Conservation (phyloP, 2,797 vertebrate species). For the Acomys russatus region DNA sequence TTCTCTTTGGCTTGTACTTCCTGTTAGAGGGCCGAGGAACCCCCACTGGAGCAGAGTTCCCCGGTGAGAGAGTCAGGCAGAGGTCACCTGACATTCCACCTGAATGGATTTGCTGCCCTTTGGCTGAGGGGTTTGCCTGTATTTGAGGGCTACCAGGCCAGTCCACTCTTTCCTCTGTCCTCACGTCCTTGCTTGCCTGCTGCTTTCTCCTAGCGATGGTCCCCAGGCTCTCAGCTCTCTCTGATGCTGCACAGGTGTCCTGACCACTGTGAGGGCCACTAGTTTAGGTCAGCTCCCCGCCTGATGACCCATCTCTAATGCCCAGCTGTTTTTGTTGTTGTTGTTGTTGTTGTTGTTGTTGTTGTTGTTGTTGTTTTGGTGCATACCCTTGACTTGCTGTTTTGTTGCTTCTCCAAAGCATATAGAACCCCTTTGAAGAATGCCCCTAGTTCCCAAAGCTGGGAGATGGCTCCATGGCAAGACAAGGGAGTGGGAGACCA, state of each 20-base stretch:
- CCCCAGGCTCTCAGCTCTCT: background rate
- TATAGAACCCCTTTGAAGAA: background rate
- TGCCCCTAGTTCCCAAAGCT: background rate
- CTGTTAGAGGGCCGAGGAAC: conserved; percentile 27
- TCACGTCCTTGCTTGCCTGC: background rate
- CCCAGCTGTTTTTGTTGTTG: background rate
- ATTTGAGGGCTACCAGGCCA: background rate
- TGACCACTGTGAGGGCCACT: background rate
- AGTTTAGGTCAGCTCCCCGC: background rate
- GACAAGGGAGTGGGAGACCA: background rate
- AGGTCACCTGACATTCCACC: background rate
- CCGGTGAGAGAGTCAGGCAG: background rate
- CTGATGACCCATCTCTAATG: background rate
- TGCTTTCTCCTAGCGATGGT: background rate
- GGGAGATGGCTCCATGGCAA: background rate
- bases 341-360: too few species aligned
- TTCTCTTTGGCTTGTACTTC: conserved; percentile 10
- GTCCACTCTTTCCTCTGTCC: background rate
- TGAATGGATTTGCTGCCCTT: background rate
- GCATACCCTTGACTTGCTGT: background rate
- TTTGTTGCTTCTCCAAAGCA: background rate
- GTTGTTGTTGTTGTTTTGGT: too few species aligned
- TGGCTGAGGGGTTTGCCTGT: background rate
- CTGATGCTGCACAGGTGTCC: background rate
- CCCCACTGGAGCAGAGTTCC: conserved; percentile 3